Base-by-base conservation (phyloP, 1,140 invertebrate genomes). In the Papilio helenus region DNA sequence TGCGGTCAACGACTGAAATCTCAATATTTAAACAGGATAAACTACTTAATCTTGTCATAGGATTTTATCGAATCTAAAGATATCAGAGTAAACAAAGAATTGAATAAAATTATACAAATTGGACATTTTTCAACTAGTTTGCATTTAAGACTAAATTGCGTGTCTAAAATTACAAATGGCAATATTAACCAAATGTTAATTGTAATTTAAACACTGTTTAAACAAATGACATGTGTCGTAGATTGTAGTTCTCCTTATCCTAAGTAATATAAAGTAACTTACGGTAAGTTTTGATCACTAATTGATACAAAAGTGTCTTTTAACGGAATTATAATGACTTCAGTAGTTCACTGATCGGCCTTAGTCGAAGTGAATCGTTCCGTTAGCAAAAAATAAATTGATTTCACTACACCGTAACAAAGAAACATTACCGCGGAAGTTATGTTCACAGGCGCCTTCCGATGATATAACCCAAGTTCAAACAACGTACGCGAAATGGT, bases 401-500 rank as follows among this genome's bases (percentile, higher is more conserved):
- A 51, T 74, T 74, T 16, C 39, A 44, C 9, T 23, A 74, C 20
- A 74, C 72, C 44, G 72, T 74, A 46, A 74, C 72, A 74, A 74
- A 74, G 72, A 74, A 74, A 74, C 72, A 34, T 44, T 18, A 20
- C 26, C 44, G 44, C 72, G 72, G 72, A 74, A 74, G 72, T 49
- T 23, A 74, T 49, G 72, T 74, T 26, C 58, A 14, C n/a, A 49
- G 49, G 18, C 71, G 71, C 10, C 71, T 72, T 72, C 71, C 71
- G 71, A 72, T 42, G 23, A 65, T 26, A 65, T 68, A 65, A 58
- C 5, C 34, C 55, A 58, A 58, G 55, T 58, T 58, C 20, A 58
- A 58, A 58, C 26, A 71, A 71, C 26, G 29, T 34, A 39, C 26
- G 55, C 29, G 5, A 72, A 72, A 29, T 42, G 2, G 68, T 72